Percentiles rank a stretch among this genome's conserved stretches.
Conservation (phyloP, 2,113 vertebrate species). For the Dermatemys mawii region DNA sequence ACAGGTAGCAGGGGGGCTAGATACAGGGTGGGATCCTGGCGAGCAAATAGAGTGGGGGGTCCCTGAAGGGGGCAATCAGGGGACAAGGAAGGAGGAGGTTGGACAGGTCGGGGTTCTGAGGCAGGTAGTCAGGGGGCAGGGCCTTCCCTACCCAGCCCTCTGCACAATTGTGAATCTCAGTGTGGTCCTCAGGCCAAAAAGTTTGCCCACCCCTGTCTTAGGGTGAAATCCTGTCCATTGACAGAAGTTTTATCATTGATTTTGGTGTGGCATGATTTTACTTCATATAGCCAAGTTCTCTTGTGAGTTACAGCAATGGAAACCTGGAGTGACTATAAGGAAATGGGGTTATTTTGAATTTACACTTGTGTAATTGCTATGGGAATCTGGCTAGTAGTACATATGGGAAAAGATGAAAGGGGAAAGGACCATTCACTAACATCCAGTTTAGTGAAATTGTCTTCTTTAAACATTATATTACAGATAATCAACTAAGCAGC, state of each 20-base stretch:
- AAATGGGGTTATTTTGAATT: not conserved
- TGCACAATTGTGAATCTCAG: too few species aligned
- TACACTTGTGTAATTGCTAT: not conserved
- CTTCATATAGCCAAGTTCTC: not conserved
- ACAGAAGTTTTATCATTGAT: not conserved
- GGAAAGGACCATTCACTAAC: conserved; percentile 28
- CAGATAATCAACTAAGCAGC: not conserved
- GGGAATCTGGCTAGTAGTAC: not conserved
- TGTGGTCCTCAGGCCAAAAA: too few species aligned
- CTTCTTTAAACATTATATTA: conserved; percentile 24
- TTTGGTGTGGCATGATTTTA: not conserved
- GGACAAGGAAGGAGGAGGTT: too few species aligned
- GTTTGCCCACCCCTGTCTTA: too few species aligned
- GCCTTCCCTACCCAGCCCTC: too few species aligned
- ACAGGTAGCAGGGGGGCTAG: too few species aligned
- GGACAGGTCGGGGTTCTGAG: too few species aligned
- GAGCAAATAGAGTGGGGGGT: too few species aligned
- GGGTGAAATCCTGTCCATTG: not conserved
- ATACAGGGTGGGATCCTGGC: too few species aligned
- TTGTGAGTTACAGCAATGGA: not conserved
- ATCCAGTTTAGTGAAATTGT: conserved; percentile 44
- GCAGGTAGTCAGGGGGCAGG: too few species aligned
- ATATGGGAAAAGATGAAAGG: not conserved
- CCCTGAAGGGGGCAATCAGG: too few species aligned
- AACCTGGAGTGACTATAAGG: not conserved